Evolutionary conservation across 2,113 vertebrate species (phyloP).

Genomic region (Odontesthes bonariensis): DNA sequence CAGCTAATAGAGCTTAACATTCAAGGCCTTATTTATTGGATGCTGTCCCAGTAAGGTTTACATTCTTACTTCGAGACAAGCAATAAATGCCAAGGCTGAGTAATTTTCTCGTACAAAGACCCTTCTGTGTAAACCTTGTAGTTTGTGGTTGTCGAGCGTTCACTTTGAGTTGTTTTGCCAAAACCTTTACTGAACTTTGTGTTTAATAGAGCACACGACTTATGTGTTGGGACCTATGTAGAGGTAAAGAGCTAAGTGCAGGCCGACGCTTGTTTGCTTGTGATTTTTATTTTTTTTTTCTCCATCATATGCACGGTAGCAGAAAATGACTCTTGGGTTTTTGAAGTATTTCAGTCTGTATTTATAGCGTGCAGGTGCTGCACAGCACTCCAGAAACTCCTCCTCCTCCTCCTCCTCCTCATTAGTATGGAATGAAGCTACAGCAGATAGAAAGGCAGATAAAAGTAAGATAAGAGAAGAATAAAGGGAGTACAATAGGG

Average conservation of each 20-base stretch:
- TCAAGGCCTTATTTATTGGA: not conserved
- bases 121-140: not conserved
- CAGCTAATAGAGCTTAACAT: not conserved
- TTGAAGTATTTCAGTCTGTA: slow-evolving; percentile 16
- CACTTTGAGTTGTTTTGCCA: slow-evolving; percentile 3
- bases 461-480: not conserved
- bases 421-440: slow-evolving; percentile 34
- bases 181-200: not conserved
- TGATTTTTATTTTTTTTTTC: not conserved
- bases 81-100: not conserved
- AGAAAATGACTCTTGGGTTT: slow-evolving; percentile 1
- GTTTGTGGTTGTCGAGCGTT: not conserved
- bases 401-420: not conserved
- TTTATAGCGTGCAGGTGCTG: slow-evolving; percentile 29
- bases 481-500: not conserved
- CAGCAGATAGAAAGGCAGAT: not conserved
- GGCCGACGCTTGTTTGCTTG: not conserved
- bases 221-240: not conserved
- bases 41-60: not conserved
- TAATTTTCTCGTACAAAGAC: not conserved
- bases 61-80: slow-evolving; percentile 10
- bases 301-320: not conserved
- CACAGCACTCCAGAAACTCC: not conserved
- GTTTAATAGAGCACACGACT: slow-evolving; percentile 14
- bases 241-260: slow-evolving; percentile 9